These are phyloP conservation scores for Euproctis similis DNA, from an alignment of 2,888 invertebrate genomes.

Conservation along the genomic window DNA sequence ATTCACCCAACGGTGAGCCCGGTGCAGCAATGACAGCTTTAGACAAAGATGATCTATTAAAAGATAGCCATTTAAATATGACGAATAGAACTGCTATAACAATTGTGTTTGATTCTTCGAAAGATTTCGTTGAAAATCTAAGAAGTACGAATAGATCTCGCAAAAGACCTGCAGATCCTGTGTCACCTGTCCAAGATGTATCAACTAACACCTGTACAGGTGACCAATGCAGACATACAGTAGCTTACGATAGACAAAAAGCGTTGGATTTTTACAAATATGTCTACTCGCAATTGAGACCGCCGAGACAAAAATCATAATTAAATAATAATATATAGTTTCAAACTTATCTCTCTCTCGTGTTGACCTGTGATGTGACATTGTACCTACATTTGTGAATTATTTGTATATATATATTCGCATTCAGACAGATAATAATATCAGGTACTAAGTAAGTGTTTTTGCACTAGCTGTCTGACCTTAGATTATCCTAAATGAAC, in stretches of 20 bases:
- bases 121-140: constrained; percentile 62
- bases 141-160: constrained; percentile 46
- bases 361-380: constrained; percentile 11
- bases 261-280: constrained; percentile 71
- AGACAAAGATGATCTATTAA: constrained; percentile 53
- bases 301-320: constrained; percentile 40
- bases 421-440: background rate
- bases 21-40: constrained; percentile 58
- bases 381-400: background rate
- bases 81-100: constrained; percentile 61
- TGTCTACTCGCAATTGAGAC: constrained; percentile 61
- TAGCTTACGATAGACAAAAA: constrained; percentile 57
- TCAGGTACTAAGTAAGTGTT: background rate
- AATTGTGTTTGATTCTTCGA: constrained; percentile 62
- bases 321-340: constrained; percentile 32
- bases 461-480: no score
- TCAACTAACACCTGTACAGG: constrained; percentile 51
- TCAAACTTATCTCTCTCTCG: constrained; percentile 13
- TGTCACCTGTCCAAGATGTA: constrained; percentile 36
- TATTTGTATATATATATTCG: background rate
- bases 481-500: no score
- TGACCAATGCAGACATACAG: constrained; percentile 48
- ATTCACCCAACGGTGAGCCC: constrained; percentile 43
- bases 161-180: constrained; percentile 32
- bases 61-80: constrained; percentile 53